These are phyloP conservation scores for Ceyx margarethae DNA, from an alignment of 2,113 vertebrate species.

Conservation along the genomic window DNA sequence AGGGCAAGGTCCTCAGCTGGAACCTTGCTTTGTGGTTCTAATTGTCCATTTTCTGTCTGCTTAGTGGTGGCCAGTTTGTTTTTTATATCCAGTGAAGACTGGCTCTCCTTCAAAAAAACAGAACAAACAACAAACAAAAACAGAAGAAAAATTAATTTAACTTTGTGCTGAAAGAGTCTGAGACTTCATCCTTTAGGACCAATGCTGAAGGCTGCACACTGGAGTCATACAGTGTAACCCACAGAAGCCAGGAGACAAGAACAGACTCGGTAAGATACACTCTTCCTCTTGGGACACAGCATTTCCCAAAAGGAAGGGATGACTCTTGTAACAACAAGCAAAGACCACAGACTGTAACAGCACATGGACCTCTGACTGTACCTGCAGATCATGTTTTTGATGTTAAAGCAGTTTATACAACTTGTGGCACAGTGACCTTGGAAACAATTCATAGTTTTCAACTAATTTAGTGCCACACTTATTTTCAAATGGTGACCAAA, in stretches of 20 bases:
- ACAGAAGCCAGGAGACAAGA: slow-evolving; percentile 40
- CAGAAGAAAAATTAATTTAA: background rate
- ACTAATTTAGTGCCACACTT: rapidly evolving
- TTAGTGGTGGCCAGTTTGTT: slow-evolving; percentile 84
- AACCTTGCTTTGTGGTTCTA: slow-evolving; percentile 84
- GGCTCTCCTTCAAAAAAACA: slow-evolving; percentile 83
- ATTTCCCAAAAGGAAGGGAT: background rate
- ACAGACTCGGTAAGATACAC: background rate
- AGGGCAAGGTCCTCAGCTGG: slow-evolving; percentile 87
- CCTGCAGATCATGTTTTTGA: background rate
- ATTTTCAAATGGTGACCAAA: background rate
- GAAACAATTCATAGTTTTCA: background rate
- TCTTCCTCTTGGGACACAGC: background rate
- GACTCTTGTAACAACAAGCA: background rate
- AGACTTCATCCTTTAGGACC: background rate
- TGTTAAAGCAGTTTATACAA: background rate
- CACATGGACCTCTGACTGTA: background rate
- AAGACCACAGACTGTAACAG: slow-evolving; percentile 23
- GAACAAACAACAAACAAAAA: background rate
- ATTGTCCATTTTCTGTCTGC: slow-evolving; percentile 90
- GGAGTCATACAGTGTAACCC: background rate
- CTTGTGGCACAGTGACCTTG: background rate
- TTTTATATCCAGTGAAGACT: slow-evolving; percentile 88
- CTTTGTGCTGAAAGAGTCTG: background rate
- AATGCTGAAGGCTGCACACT: background rate